Evolutionary conservation across 2,888 invertebrate genomes (phyloP).

Genomic region (Crematogaster levior): DNA sequence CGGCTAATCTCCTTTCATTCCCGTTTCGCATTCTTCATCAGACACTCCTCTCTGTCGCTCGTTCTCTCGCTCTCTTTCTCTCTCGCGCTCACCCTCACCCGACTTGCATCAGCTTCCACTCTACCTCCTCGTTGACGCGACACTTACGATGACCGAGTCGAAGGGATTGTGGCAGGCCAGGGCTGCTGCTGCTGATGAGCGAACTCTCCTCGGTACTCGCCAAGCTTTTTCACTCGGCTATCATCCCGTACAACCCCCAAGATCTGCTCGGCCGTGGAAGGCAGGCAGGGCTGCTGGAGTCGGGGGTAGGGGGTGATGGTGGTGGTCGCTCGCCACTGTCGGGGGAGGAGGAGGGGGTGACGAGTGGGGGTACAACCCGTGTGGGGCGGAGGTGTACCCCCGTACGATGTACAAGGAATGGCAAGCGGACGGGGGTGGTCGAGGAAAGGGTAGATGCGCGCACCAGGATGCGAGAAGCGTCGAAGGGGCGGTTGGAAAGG

Average conservation of each 20-base stretch:
- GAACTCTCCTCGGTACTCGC: constrained; percentile 74
- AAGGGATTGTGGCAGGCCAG: constrained; percentile 86
- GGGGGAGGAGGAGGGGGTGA: constrained; percentile 60
- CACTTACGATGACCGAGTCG: constrained; percentile 85
- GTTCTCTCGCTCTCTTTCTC: constrained; percentile 25
- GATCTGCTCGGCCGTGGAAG: constrained; percentile 80
- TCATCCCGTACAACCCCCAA: constrained; percentile 81
- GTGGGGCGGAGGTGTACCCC: constrained; percentile 60
- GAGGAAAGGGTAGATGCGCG: constrained; percentile 60
- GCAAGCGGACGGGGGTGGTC: constrained; percentile 46
- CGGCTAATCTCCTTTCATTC: neutral
- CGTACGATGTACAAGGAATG: constrained; percentile 42
- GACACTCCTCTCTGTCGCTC: constrained; percentile 36
- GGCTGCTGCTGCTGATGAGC: constrained; percentile 79
- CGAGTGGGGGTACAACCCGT: constrained; percentile 62
- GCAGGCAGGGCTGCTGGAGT: constrained; percentile 78
- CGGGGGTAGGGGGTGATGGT: constrained; percentile 71
- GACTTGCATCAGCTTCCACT: constrained; percentile 38
- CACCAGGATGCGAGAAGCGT: constrained; percentile 55
- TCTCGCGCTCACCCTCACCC: constrained; percentile 12
- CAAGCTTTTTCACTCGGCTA: constrained; percentile 80
- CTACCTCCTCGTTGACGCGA: constrained; percentile 54
- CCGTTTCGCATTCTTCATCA: constrained; percentile 20
- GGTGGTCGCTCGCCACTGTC: constrained; percentile 65
- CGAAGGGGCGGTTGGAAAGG: constrained; percentile 46